Conservation (phyloP, 2,113 vertebrate species). For the Gobius niger region DNA sequence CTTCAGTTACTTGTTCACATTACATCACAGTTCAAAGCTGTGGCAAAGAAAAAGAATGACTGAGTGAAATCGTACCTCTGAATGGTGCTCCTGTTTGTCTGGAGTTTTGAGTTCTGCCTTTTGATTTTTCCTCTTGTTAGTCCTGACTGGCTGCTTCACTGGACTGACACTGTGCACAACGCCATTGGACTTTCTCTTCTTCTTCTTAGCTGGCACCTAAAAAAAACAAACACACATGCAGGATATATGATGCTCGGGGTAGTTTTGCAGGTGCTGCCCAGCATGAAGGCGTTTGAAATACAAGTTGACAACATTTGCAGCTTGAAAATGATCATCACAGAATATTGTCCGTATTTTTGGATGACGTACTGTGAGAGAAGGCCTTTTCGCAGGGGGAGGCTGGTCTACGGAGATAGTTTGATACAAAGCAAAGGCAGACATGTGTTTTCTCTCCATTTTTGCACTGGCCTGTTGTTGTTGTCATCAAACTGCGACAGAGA, state of each 20-base stretch:
- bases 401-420: slow-evolving; percentile 32
- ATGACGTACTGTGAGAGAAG: not conserved
- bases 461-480: not conserved
- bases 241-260: not conserved
- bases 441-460: slow-evolving; percentile 73
- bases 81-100: slow-evolving; percentile 1
- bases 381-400: slow-evolving; percentile 25
- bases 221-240: slow-evolving; percentile 18
- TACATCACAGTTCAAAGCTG: too few relatives aligned
- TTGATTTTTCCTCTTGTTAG: slow-evolving; percentile 46
- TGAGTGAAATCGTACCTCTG: slow-evolving; percentile 28
- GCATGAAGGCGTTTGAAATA: not conserved
- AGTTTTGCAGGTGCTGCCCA: not conserved
- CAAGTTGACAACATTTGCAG: too few relatives aligned
- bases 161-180: slow-evolving; percentile 29
- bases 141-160: slow-evolving; percentile 43
- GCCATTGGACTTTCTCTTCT: slow-evolving; percentile 61
- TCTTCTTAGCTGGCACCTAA: slow-evolving; percentile 55
- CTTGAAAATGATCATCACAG: too few relatives aligned
- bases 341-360: too few relatives aligned
- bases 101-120: slow-evolving; percentile 33
- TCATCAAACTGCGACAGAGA: slow-evolving; percentile 46
- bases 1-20: too few relatives aligned
- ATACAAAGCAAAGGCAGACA: slow-evolving; percentile 77
- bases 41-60: too few relatives aligned